Evolutionary conservation across 2,797 vertebrate species (phyloP).

Genomic region (Emys orbicularis): DNA sequence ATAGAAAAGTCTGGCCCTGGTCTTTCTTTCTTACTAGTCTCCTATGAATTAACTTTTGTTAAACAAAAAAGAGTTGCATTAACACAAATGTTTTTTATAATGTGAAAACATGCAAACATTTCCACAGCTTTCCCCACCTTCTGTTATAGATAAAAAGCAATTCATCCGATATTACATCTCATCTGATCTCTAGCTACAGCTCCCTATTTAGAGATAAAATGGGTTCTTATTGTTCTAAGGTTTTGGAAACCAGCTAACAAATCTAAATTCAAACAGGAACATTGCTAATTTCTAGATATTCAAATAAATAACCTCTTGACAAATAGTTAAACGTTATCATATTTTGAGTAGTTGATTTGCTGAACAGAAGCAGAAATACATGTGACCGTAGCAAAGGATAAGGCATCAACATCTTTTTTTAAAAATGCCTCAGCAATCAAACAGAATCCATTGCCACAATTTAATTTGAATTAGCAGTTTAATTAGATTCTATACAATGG

Average conservation of each 20-base stretch:
- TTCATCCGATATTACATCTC: too few species aligned
- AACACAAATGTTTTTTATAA: too few species aligned
- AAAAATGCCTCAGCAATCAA: neutral
- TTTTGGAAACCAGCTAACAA: neutral
- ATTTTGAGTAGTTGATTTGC: neutral
- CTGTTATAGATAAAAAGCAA: too few species aligned
- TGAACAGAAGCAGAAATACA: neutral
- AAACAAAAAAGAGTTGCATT: too few species aligned
- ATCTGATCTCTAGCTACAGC: too few species aligned
- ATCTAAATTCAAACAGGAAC: neutral
- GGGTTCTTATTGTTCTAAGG: neutral
- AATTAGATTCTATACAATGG: slow-evolving; percentile 19
- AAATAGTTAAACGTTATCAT: neutral
- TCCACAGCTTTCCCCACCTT: too few species aligned
- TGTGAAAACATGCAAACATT: too few species aligned
- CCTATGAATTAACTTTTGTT: too few species aligned
- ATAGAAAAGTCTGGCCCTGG: too few species aligned
- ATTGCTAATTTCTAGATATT: neutral
- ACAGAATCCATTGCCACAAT: neutral
- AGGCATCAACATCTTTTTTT: neutral
- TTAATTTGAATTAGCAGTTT: neutral
- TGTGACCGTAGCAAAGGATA: neutral
- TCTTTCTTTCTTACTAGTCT: too few species aligned
- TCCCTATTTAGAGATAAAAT: too few species aligned
- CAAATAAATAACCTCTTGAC: neutral